These are phyloP conservation scores for Campylomormyrus numenius DNA, from an alignment of 2,113 vertebrate species.

Conservation along the genomic window DNA sequence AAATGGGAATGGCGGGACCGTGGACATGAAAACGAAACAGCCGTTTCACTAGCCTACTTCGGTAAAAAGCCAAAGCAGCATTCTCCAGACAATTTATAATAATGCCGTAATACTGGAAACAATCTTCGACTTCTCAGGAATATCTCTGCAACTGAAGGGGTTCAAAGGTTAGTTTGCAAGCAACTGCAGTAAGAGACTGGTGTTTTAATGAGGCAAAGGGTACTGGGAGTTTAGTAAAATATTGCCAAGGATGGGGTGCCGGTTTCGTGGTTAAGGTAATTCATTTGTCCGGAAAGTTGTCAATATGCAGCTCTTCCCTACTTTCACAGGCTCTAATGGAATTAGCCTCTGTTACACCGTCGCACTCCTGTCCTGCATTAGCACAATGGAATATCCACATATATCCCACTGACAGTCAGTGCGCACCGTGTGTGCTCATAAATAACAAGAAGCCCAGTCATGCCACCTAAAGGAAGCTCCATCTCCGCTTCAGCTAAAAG, in stretches of 20 bases:
- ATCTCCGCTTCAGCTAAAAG: slow-evolving; percentile 25
- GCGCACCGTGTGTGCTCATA: slow-evolving; percentile 54
- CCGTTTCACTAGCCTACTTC: background rate
- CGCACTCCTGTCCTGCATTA: slow-evolving; percentile 50
- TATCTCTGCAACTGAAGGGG: background rate
- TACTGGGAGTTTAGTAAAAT: slow-evolving; percentile 32
- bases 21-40: background rate
- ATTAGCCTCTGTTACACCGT: slow-evolving; percentile 52
- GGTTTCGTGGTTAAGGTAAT: slow-evolving; percentile 63
- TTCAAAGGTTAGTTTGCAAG: slow-evolving; percentile 44
- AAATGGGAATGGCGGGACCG: background rate
- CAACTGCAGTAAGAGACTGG: slow-evolving; percentile 39
- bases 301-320: slow-evolving; percentile 67
- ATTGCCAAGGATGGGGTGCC: slow-evolving; percentile 43
- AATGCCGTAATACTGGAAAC: background rate
- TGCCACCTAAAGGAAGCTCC: slow-evolving; percentile 46
- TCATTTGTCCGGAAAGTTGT: slow-evolving; percentile 66
- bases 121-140: background rate
- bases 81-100: background rate
- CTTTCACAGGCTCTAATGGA: slow-evolving; percentile 68
- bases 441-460: slow-evolving; percentile 44
- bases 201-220: slow-evolving; percentile 49
- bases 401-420: slow-evolving; percentile 62
- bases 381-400: slow-evolving; percentile 65
- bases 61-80: background rate